Conservation (phyloP, 2,113 vertebrate species). For the Takifugu flavidus region DNA sequence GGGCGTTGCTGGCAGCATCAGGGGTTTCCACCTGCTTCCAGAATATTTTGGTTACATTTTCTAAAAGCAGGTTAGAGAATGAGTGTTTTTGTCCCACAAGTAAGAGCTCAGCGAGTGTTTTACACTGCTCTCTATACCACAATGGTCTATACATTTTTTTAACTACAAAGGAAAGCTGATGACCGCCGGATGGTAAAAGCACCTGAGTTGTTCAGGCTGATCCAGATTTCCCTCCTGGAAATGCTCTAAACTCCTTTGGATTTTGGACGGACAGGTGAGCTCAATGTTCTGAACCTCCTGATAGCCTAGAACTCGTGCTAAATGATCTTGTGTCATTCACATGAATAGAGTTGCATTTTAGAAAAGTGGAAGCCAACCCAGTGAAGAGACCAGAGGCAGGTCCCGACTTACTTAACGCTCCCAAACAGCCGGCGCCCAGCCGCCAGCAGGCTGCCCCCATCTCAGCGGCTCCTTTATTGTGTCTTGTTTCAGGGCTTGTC, state of each 20-base stretch:
- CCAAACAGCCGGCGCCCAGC: constrained; percentile 43
- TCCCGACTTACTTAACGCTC: constrained; percentile 26
- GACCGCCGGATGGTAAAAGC: constrained; percentile 11
- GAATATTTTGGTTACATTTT: background rate
- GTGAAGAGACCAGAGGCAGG: constrained; percentile 47
- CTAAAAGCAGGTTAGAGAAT: constrained; percentile 19
- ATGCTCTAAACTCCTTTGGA: constrained; percentile 36
- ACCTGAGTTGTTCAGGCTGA: constrained; percentile 39
- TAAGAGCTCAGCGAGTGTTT: background rate
- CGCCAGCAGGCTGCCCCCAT: constrained; percentile 36
- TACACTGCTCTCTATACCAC: constrained; percentile 5
- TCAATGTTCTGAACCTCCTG: background rate
- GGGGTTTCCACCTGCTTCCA: constrained; percentile 1
- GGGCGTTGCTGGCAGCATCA: background rate
- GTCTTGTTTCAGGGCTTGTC: constrained; percentile 12
- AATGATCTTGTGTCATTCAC: too few species aligned
- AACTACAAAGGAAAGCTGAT: constrained; percentile 10
- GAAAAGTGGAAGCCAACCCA: constrained; percentile 48
- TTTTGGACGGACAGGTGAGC: constrained; percentile 53
- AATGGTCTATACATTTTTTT: constrained; percentile 4
- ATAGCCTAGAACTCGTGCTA: too few species aligned
- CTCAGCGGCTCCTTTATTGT: constrained; percentile 36
- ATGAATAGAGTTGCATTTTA: constrained; percentile 29
- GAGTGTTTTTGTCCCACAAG: constrained; percentile 2
- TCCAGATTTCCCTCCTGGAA: constrained; percentile 36